Percentiles rank a stretch among this genome's conserved stretches.
Evolutionary conservation across 2,888 invertebrate species (phyloP).

Genomic region (Agrotis puta): DNA sequence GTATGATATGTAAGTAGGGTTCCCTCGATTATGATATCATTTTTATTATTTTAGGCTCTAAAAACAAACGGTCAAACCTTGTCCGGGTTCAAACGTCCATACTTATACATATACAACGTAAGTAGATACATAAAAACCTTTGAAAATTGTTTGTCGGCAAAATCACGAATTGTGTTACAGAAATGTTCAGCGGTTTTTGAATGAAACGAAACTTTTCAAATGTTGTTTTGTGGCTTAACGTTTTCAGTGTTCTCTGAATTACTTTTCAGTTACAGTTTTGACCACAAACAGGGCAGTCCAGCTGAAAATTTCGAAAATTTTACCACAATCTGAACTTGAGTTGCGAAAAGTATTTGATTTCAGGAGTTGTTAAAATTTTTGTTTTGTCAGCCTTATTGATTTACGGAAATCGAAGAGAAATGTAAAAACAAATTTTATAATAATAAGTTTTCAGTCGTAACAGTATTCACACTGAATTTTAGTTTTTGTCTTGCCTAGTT

Average conservation of each 20-base stretch:
- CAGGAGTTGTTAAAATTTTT: slow-evolving; percentile 45
- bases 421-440: neutral
- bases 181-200: slow-evolving; percentile 74
- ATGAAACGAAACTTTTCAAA: slow-evolving; percentile 77
- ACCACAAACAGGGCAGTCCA: slow-evolving; percentile 70
- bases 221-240: slow-evolving; percentile 77
- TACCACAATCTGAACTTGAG: slow-evolving; percentile 57
- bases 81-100: slow-evolving; percentile 39
- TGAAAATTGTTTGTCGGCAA: slow-evolving; percentile 70
- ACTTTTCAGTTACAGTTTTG: slow-evolving; percentile 76
- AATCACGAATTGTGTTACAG: slow-evolving; percentile 73
- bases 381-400: slow-evolving; percentile 31
- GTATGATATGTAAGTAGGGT: slow-evolving; percentile 8
- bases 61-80: slow-evolving; percentile 35
- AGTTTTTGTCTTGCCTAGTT: neutral
- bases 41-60: slow-evolving; percentile 46
- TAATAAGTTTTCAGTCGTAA: too few species aligned
- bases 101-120: neutral
- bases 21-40: slow-evolving; percentile 30
- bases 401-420: neutral
- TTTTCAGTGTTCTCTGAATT: slow-evolving; percentile 76
- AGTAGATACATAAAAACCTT: slow-evolving; percentile 24
- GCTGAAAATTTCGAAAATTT: slow-evolving; percentile 48
- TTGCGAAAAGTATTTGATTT: slow-evolving; percentile 51
- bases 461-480: neutral